Conservation (phyloP, 2,797 vertebrate genomes). For the Coregonus ussuriensis region DNA sequence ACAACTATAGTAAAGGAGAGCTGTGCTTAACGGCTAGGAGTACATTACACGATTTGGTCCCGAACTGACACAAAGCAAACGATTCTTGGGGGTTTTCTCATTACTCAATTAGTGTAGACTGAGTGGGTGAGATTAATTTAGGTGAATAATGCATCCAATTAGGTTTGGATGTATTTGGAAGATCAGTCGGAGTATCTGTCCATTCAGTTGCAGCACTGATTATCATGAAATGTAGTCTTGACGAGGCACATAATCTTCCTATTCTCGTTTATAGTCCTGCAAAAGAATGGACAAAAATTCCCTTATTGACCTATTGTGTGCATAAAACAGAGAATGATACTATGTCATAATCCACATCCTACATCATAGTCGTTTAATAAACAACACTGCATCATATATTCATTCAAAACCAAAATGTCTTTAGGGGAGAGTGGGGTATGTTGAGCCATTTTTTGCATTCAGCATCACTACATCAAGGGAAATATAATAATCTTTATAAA, state of each 20-base stretch:
- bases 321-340: not conserved
- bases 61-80: conserved; percentile 7
- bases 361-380: not conserved
- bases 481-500: too few species aligned
- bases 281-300: not conserved
- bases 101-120: conserved; percentile 6
- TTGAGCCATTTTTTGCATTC: too few species aligned
- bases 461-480: too few species aligned
- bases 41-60: conserved; percentile 15
- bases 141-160: conserved; percentile 7
- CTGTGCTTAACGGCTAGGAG: not conserved
- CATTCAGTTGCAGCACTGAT: not conserved
- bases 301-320: not conserved
- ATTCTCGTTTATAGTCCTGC: not conserved
- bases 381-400: not conserved
- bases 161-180: conserved; percentile 6
- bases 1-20: not conserved
- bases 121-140: not conserved
- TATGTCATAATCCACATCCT: not conserved
- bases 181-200: not conserved
- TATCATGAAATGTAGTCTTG: not conserved
- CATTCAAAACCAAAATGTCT: not conserved
- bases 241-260: not conserved
- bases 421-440: too few species aligned
- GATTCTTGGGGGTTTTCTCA: not conserved